Evolutionary conservation across 2,797 vertebrate genomes (phyloP), one percentile per base, ranked within the genome.

Genomic region (Gobionotothen gibberifrons): DNA sequence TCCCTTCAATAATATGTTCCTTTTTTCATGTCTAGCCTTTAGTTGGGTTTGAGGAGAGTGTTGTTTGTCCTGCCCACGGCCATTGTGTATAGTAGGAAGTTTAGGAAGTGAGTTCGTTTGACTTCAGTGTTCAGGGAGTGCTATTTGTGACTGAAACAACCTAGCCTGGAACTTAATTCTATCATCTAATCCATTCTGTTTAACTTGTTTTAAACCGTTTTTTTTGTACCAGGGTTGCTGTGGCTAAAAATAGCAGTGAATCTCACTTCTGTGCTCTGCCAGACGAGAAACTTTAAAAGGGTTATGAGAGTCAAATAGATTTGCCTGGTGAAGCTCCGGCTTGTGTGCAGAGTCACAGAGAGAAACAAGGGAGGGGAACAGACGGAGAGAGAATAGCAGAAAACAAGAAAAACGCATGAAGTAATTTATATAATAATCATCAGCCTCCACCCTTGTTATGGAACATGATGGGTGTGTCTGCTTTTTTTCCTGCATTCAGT

Each of bases 1-100:
- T 66, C 44, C 19, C 72, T 74, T 69, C 22, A 53, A 12, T 55
- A 69, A 71, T 55, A 57, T 59, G 4, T 69, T 17, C 19, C 43
- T 69, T 39, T 82, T 87, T 76, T 80, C 19, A 70, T 15, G 58
- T 72, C 16, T 29, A 9, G 56, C 16, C 60, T 76, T 0, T 52
- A 52, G 74, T n/a, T 80, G 44, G 59, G 48, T 58, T 39, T 40
- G 46, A 72, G 39, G 66, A 69, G 72, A 65, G 83, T 86, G 77
- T 86, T 82, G 83, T 83, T 65, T 49, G 26, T 69, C 44, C 82
- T 80, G 74, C 69, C 77, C 62, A 22, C 17, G 8, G 67, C 90
- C 73, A 92, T 93, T 94, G 90, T 93, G 89, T 90, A n/a, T 63
- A 26, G 47, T 84, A 90, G 91, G 92, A 94, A 91, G 90, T 88